Base-by-base conservation (phyloP, 1,140 invertebrate species). In the Holcopasites calliopsidis region DNA sequence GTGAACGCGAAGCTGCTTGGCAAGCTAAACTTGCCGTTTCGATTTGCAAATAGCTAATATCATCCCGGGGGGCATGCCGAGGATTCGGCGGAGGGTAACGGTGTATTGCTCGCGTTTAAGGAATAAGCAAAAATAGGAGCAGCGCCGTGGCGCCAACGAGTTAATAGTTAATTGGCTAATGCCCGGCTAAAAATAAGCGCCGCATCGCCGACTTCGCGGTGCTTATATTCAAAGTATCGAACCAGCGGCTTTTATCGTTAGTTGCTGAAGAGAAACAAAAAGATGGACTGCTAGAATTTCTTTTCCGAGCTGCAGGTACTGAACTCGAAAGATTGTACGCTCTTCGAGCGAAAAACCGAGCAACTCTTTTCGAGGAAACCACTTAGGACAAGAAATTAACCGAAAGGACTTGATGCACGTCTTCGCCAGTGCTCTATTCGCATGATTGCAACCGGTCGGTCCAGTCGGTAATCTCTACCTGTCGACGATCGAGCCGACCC, bases 81-180 rank as follows among this genome's bases (percentile, higher is more conserved):
- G 3, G 21, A 40, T 50, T 65, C 58, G 71, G 62, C 31, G 26
- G 33, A 55, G 23, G n/a, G 35, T 42, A 50, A 76, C 47, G 49
- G 70, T 57, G 58, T 64, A 76, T 69, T 38, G 47, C 26, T 33
- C 35, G 52, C n/a, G 38, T 49, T n/a, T n/a, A 52, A 60, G 61
- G 55, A 75, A 78, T 64, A 79, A 79, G 49, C 57, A 52, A 55
- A 69, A 79, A 61, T 61, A 75, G 71, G 61, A 47, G 16, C 47
- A 74, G 26, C 69, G 49, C 31, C 76, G 40, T 64, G 72, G 64
- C 73, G 73, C 73, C 38, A 76, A 57, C 21, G 50, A 79, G 69
- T 64, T 69, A 57, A 77, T 66, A 60, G 60, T 61, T 71, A 77
- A 77, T 77, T 79, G 77, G 66, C 58, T 76, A 60, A 74, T 65